Evolutionary conservation across 2,113 vertebrate genomes (phyloP), one percentile per base, ranked within the genome.

Genomic region (Canis aureus): DNA sequence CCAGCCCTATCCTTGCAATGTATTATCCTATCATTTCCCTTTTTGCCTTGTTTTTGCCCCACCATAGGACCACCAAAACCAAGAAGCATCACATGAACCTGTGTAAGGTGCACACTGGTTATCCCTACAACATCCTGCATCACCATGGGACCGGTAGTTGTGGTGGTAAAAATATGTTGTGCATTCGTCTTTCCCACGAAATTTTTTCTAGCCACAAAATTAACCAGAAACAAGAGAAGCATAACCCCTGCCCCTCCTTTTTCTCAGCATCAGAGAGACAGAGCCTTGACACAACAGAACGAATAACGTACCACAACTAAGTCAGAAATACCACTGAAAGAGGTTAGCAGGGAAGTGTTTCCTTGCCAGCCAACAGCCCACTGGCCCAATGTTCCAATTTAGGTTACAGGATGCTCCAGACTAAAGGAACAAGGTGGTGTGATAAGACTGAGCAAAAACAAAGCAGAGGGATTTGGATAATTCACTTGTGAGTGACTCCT

Each of bases 191-290:
- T 97, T 97, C 95, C 97, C 91, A 97, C 91, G 53, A 92, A 92
- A 64, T 84, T 92, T 92, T 82, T 88, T 95, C 90, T 97, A 92
- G 94, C 92, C 97, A 97, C 97, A 98, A 74, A 96, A 94, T 97
- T 96, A 92, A 95, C 93, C 84, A 97, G 97, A 97, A 97, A 96
- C 64, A 74, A 78, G 79, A 95, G 84, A 97, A 35, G 25, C 91
- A n/a, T 60, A 74, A 71, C 51, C 73, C 51, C 53, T n/a, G 88
- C 57, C 57, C 27, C 43, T 23, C 35, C n/a, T 59, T 67, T 67
- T 91, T 85, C 79, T 97, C 87, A 95, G 55, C 86, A 83, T 49
- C 74, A 64, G 59, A 96, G 49, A 90, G 7, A 29, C 80, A 60
- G 35, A 60, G 55, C 32, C 74, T 79, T 74, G 66, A 32, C 27